Conservation (phyloP, 2,797 vertebrate species). For the Rhadinocentrus ornatus region DNA sequence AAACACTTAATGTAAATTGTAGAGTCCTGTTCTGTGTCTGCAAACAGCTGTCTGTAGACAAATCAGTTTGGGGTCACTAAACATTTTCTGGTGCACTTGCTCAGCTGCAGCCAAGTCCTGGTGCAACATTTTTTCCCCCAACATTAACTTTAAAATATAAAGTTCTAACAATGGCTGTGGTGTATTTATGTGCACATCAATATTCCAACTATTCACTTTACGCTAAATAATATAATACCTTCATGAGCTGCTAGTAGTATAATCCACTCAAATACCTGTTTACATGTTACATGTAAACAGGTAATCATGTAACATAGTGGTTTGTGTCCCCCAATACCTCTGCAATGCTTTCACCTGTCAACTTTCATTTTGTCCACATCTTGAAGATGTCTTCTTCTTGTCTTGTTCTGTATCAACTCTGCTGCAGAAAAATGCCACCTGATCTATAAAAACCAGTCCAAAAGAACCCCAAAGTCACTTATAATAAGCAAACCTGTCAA, state of each 20-base stretch:
- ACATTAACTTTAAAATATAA: not conserved
- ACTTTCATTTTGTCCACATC: too few species aligned
- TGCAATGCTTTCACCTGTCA: too few species aligned
- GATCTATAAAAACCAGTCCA: too few species aligned
- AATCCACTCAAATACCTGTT: not conserved
- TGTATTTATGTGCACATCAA: not conserved
- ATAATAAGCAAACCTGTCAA: too few species aligned
- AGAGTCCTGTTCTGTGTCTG: slow-evolving; percentile 1
- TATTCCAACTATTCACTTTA: not conserved
- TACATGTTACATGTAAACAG: not conserved
- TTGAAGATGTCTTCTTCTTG: too few species aligned
- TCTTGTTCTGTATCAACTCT: too few species aligned
- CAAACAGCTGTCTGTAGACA: not conserved
- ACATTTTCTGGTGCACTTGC: not conserved
- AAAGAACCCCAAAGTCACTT: too few species aligned
- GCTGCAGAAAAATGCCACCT: too few species aligned
- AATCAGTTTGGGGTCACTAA: not conserved
- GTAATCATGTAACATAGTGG: not conserved
- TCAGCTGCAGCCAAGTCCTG: not conserved
- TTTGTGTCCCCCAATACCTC: not conserved
- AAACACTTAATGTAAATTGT: slow-evolving; percentile 18
- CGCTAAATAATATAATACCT: not conserved
- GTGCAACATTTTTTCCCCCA: not conserved
- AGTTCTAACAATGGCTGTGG: not conserved
- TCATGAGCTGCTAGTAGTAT: not conserved